Evolutionary conservation across 2,888 invertebrate species (phyloP).

Genomic region (Volucella inflata): DNA sequence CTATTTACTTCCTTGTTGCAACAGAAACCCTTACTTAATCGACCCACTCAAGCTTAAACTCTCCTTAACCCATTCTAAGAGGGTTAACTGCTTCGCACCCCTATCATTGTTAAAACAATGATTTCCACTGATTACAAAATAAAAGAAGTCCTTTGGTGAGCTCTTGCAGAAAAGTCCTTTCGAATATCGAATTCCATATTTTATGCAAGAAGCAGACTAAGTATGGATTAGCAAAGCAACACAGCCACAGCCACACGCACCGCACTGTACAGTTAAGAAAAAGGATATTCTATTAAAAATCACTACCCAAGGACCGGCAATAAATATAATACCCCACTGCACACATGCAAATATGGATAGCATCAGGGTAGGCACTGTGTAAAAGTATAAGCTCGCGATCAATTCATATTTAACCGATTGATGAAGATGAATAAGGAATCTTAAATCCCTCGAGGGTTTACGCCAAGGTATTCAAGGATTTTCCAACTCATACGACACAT

Average conservation of each 20-base stretch:
- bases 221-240: constrained; percentile 67
- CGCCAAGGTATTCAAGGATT: constrained; percentile 69
- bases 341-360: constrained; percentile 2
- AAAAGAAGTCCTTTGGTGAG: constrained; percentile 30
- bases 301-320: constrained; percentile 45
- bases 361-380: too few species aligned
- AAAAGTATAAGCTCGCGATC: constrained; percentile 50
- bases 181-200: constrained; percentile 22
- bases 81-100: constrained; percentile 39
- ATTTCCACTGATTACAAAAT: constrained; percentile 30
- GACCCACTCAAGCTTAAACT: constrained; percentile 9
- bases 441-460: constrained; percentile 62
- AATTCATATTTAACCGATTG: constrained; percentile 74
- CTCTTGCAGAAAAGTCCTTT: constrained; percentile 36
- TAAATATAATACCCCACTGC: constrained; percentile 14
- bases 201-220: constrained; percentile 71
- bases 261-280: background rate
- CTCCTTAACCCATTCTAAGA: constrained; percentile 30
- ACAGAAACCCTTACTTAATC: background rate
- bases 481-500: constrained; percentile 35
- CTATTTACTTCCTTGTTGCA: background rate
- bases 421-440: constrained; percentile 67
- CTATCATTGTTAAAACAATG: constrained; percentile 5
- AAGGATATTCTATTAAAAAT: constrained; percentile 69
- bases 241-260: constrained; percentile 25